A percentile compares a stretch with the other conserved stretches of the same genome.
These are phyloP conservation scores for Sorex araneus DNA, from an alignment of 2,113 vertebrate genomes.

Conservation along the genomic window DNA sequence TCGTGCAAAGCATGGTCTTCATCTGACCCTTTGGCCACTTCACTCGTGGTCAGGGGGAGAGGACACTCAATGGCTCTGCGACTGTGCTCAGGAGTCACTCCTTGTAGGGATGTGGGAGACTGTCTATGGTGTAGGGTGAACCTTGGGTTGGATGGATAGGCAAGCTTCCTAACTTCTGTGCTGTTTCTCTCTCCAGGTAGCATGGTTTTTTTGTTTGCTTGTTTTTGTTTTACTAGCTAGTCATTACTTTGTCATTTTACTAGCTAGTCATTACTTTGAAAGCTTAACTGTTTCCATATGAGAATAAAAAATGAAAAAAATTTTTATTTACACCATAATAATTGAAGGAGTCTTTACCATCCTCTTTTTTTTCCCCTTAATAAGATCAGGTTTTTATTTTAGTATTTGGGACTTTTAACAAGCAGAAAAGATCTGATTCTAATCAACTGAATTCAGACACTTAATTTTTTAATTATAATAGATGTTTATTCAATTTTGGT, in stretches of 20 bases:
- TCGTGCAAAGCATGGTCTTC: no score
- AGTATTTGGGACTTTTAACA: constrained; percentile 30
- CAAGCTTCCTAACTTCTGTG: no score
- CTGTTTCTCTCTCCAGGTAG: no score
- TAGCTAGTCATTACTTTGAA: constrained; percentile 10
- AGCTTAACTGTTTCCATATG: constrained; percentile 37
- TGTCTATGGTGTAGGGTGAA: no score
- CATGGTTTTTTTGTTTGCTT: no score
- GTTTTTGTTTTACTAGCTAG: no score
- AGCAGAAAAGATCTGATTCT: constrained; percentile 9
- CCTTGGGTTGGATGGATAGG: no score
- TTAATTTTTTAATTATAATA: constrained; percentile 53
- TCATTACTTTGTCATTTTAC: background rate
- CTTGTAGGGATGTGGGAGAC: no score
- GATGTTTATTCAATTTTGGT: constrained; percentile 61
- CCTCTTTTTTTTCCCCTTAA: constrained; percentile 50
- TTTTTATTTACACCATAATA: constrained; percentile 33
- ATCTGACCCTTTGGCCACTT: no score
- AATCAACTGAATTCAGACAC: constrained; percentile 31
- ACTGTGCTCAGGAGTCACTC: no score
- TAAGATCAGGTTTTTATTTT: constrained; percentile 57
- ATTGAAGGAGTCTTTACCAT: background rate
- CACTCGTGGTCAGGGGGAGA: no score
- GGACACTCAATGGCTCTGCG: no score
- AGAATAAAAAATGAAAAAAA: constrained; percentile 23